Percentiles rank a stretch among this genome's conserved stretches.
phyloP scores from a whole-genome alignment of 2,797 vertebrate genomes.

The Cichlasoma orientale region DNA sequence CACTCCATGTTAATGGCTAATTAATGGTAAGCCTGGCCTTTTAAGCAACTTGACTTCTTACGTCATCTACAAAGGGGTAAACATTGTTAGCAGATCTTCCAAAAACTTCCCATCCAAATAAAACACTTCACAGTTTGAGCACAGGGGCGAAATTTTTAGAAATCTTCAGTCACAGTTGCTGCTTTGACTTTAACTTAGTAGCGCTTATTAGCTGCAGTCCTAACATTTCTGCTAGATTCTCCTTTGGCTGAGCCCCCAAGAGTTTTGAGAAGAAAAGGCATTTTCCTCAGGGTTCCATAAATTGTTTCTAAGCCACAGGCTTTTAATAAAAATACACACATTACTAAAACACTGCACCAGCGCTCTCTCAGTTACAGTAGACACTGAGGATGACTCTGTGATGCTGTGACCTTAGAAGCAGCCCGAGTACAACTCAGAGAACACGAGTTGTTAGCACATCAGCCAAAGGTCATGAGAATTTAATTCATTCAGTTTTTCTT shows the following conservation, averaged over 20 bases:
- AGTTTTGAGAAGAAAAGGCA: background rate
- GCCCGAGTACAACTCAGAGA: background rate
- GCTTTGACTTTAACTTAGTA: conserved; percentile 35
- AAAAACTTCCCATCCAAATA: conserved; percentile 13
- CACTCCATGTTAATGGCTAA: background rate
- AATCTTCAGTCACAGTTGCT: conserved; percentile 34
- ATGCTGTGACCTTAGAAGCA: conserved; percentile 7
- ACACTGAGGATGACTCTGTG: conserved; percentile 1
- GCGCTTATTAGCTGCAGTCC: conserved; percentile 19
- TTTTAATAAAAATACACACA: conserved; percentile 46
- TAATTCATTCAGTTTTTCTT: conserved; percentile 12
- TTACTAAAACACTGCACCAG: background rate
- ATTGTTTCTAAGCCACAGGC: conserved; percentile 31
- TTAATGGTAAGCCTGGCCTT: background rate
- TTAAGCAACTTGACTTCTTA: background rate
- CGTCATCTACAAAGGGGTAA: conserved; percentile 2
- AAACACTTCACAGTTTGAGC: conserved; percentile 37
- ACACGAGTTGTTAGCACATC: background rate
- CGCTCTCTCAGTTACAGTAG: background rate
- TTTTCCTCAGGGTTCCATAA: conserved; percentile 26
- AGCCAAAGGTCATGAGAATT: background rate
- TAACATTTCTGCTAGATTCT: conserved; percentile 24
- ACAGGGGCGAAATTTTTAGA: conserved; percentile 25
- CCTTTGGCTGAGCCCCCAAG: conserved; percentile 11
- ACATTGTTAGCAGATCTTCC: conserved; percentile 6